A percentile compares a stretch with the other conserved stretches of the same genome.
Conservation (phyloP, 2,888 invertebrate genomes). For the Serrognathus titanus region DNA sequence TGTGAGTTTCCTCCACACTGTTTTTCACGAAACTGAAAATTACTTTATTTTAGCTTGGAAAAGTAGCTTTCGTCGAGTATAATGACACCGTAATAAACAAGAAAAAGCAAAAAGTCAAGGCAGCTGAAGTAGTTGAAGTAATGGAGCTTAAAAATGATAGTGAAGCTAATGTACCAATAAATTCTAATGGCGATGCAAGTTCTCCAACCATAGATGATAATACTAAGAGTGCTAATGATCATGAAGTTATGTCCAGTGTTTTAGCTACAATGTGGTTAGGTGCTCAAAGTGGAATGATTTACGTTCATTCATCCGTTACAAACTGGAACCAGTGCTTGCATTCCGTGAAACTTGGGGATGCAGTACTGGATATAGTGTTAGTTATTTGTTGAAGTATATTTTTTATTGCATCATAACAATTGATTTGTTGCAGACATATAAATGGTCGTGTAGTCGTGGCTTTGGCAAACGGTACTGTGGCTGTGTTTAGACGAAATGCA, state of each 20-base stretch:
- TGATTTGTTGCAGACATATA: conserved; percentile 62
- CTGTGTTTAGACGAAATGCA: conserved; percentile 74
- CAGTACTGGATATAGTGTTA: conserved; percentile 90
- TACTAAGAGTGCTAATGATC: conserved; percentile 22
- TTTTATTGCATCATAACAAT: conserved; percentile 47
- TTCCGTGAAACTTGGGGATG: conserved; percentile 84
- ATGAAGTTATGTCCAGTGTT: conserved; percentile 78
- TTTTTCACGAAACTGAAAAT: neutral
- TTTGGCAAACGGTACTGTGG: conserved; percentile 90
- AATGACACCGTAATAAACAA: conserved; percentile 39
- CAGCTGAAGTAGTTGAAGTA: conserved; percentile 20
- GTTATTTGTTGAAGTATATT: conserved; percentile 46
- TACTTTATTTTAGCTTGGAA: conserved; percentile 36
- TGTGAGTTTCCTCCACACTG: conserved; percentile 2
- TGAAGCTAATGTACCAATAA: neutral
- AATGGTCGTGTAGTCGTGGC: conserved; percentile 92
- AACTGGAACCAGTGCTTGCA: conserved; percentile 90
- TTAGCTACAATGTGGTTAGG: conserved; percentile 99
- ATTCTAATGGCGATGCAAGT: conserved; percentile 9
- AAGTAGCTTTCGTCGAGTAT: conserved; percentile 39
- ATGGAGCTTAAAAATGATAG: conserved; percentile 18
- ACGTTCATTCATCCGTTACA: conserved; percentile 92
- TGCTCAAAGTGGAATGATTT: conserved; percentile 91
- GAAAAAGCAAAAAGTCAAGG: conserved; percentile 35
- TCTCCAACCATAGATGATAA: conserved; percentile 1